Evolutionary conservation across 30 jellyfish, hydroid and myxozoan genomes (phyloP).

Genomic region (Hydra vulgaris): DNA sequence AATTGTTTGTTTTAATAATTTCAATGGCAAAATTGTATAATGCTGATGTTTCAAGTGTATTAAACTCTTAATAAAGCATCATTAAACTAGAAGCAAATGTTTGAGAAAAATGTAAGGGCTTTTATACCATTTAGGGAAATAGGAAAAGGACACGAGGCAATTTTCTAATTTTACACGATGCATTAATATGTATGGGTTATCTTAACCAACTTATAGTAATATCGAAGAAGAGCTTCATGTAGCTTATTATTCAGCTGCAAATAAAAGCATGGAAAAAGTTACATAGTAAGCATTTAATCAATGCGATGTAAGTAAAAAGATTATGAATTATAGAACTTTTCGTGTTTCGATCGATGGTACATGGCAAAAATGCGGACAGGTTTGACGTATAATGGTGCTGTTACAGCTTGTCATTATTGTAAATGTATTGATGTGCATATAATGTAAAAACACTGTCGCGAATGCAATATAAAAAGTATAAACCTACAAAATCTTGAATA

Average conservation of each 20-base stretch:
- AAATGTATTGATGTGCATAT: background rate
- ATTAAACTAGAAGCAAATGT: no score
- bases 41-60: no score
- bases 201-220: background rate
- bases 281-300: background rate
- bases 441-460: background rate
- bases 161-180: background rate
- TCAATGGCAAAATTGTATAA: no score
- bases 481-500: background rate
- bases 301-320: background rate
- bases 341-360: background rate
- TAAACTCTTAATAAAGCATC: no score
- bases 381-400: background rate
- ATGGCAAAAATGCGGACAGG: background rate
- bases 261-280: background rate
- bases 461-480: background rate
- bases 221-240: background rate
- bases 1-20: no score
- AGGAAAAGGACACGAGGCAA: slow-evolving; percentile 1
- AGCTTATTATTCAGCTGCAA: background rate
- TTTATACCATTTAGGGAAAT: background rate
- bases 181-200: background rate
- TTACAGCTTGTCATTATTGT: background rate
- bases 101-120: background rate
- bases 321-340: background rate